Conservation (phyloP, 2,888 invertebrate genomes). For the Ennomos quercinarius region DNA sequence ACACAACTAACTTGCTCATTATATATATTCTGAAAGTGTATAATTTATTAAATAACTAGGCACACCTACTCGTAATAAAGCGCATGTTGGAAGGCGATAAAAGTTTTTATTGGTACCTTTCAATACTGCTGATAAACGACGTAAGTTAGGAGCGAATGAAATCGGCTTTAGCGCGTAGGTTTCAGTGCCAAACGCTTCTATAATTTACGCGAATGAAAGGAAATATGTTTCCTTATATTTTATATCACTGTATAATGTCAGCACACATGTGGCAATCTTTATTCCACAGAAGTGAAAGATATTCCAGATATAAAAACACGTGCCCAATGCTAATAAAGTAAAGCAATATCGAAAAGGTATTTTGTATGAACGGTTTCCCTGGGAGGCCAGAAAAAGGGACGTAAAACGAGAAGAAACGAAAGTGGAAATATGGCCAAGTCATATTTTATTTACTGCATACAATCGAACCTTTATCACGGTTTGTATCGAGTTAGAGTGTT, state of each 20-base stretch:
- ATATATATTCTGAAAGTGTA: conserved; percentile 15
- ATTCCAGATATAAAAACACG: conserved; percentile 79
- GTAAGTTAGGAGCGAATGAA: conserved; percentile 56
- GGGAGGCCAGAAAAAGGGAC: conserved; percentile 77
- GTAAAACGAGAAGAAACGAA: conserved; percentile 81
- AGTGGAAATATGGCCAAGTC: conserved; percentile 83
- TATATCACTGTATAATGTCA: conserved; percentile 63
- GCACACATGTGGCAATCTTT: conserved; percentile 73
- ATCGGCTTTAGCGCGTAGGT: conserved; percentile 50
- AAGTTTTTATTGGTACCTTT: conserved; percentile 41
- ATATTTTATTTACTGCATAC: conserved; percentile 86
- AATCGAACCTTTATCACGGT: conserved; percentile 83
- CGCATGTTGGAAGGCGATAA: conserved; percentile 33
- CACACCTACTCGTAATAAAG: conserved; percentile 36
- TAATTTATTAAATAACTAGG: conserved; percentile 32
- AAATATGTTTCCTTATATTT: conserved; percentile 61
- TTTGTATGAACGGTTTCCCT: conserved; percentile 81
- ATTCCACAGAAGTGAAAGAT: conserved; percentile 76
- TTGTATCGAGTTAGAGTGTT: conserved; percentile 78
- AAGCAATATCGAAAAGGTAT: conserved; percentile 82
- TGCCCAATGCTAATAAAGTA: conserved; percentile 83
- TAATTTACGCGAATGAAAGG: conserved; percentile 64
- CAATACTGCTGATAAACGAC: conserved; percentile 46
- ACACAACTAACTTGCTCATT: conserved; percentile 8
- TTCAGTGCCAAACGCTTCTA: conserved; percentile 56